A percentile compares a stretch with the other conserved stretches of the same genome.
Conservation (phyloP, 2,888 invertebrate species). For the Plemyria rubiginata region DNA sequence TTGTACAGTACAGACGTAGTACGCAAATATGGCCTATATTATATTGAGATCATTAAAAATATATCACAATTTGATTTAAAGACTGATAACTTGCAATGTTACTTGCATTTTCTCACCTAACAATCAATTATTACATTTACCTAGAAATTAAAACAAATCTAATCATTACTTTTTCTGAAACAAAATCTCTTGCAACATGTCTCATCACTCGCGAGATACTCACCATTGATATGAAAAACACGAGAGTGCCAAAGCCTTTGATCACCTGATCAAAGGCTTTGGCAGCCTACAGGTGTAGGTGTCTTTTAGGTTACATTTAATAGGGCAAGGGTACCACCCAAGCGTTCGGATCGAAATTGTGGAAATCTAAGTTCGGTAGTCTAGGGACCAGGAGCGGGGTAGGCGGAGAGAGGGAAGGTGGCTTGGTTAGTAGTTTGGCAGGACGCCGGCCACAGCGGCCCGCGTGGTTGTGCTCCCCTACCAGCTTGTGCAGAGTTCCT, state of each 20-base stretch:
- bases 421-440: conserved; percentile 43
- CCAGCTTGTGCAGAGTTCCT: conserved; percentile 75
- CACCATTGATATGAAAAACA: conserved; percentile 8
- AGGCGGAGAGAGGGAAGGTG: conserved; percentile 51
- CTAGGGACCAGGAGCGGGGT: conserved; percentile 68
- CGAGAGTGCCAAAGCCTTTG: neutral
- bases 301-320: conserved; percentile 27
- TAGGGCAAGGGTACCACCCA: conserved; percentile 77
- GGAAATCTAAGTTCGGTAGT: conserved; percentile 67
- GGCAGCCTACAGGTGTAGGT: no score
- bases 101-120: conserved; percentile 30
- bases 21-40: neutral
- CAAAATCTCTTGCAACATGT: neutral
- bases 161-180: neutral
- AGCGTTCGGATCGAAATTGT: conserved; percentile 74
- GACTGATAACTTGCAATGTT: conserved; percentile 17
- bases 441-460: conserved; percentile 68
- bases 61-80: conserved; percentile 28
- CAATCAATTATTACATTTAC: conserved; percentile 2
- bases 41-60: conserved; percentile 23
- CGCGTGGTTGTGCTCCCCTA: conserved; percentile 79
- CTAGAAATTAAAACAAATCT: conserved; percentile 15
- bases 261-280: neutral
- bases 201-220: neutral
- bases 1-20: neutral